Evolutionary conservation across 2,797 vertebrate species (phyloP).

Genomic region (Coluber constrictor): DNA sequence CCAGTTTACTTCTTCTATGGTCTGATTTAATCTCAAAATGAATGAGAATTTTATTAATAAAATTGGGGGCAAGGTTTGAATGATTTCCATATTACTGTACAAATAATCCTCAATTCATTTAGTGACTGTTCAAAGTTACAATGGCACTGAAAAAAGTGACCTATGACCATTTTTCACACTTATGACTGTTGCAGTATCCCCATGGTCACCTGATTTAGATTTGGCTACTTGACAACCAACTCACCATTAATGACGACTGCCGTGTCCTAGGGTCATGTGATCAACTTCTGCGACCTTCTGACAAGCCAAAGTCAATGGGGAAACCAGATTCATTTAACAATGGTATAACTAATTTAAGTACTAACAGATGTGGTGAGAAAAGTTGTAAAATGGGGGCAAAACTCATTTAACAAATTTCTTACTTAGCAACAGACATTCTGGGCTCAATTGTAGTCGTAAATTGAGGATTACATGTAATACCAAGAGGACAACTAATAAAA

Average conservation of each 20-base stretch:
- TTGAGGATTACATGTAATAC: not conserved
- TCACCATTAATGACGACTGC: not conserved
- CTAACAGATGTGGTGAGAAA: not conserved
- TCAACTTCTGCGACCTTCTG: not conserved
- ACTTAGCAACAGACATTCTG: not conserved
- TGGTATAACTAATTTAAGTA: not conserved
- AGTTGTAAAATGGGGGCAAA: not conserved
- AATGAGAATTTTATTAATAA: not conserved
- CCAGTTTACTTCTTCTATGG: not conserved
- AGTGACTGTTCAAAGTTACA: not conserved
- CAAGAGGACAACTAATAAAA: not conserved
- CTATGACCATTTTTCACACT: not conserved
- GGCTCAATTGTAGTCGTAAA: not conserved
- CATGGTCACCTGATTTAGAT: not conserved
- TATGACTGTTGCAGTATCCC: not conserved
- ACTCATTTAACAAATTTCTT: not conserved
- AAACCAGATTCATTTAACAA: not conserved
- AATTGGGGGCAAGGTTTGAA: not conserved
- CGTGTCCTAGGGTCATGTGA: not conserved
- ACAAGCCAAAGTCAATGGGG: not conserved
- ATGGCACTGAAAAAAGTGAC: not conserved
- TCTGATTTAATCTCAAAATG: not conserved
- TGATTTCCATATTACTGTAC: not conserved
- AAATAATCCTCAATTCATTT: too few species aligned
- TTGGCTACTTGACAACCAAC: not conserved